Percentiles rank a stretch among this genome's conserved stretches.
phyloP scores from a whole-genome alignment of 2,888 invertebrate genomes.

The Latrodectus elegans region DNA sequence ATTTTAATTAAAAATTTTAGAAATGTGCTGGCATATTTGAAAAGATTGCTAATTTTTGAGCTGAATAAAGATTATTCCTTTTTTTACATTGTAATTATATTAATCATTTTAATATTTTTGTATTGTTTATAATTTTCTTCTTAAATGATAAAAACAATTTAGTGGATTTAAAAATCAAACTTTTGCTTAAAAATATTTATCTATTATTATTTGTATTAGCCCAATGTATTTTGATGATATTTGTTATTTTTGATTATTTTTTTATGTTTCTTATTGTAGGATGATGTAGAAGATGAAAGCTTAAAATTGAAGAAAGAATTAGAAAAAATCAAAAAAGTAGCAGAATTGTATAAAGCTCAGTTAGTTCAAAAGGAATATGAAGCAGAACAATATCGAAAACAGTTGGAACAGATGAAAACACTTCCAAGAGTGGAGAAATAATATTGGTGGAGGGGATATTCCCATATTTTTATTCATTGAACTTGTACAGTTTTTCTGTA shows the following conservation, averaged over 20 bases:
- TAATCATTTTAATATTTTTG: too few species aligned
- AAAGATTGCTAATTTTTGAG: too few species aligned
- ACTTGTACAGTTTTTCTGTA: slow-evolving; percentile 45
- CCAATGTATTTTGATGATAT: not conserved
- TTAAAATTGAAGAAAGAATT: slow-evolving; percentile 66
- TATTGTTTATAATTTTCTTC: too few species aligned
- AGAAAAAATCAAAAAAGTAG: slow-evolving; percentile 61
- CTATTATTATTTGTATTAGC: not conserved
- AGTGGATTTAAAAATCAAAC: too few species aligned
- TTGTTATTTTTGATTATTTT: not conserved
- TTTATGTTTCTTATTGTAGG: not conserved
- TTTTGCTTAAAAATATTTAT: too few species aligned
- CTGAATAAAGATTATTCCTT: too few species aligned
- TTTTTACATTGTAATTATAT: too few species aligned
- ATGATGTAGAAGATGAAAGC: slow-evolving; percentile 29
- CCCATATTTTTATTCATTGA: slow-evolving; percentile 9
- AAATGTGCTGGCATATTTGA: too few species aligned
- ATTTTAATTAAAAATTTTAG: too few species aligned
- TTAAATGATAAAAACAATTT: too few species aligned
- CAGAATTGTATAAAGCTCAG: slow-evolving; percentile 69
- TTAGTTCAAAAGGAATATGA: slow-evolving; percentile 70
- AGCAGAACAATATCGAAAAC: slow-evolving; percentile 66
- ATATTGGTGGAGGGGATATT: slow-evolving; percentile 19
- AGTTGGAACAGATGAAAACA: slow-evolving; percentile 63
- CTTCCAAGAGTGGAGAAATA: slow-evolving; percentile 42